Conservation (phyloP, 2,797 vertebrate genomes). For the Takifugu rubripes region DNA sequence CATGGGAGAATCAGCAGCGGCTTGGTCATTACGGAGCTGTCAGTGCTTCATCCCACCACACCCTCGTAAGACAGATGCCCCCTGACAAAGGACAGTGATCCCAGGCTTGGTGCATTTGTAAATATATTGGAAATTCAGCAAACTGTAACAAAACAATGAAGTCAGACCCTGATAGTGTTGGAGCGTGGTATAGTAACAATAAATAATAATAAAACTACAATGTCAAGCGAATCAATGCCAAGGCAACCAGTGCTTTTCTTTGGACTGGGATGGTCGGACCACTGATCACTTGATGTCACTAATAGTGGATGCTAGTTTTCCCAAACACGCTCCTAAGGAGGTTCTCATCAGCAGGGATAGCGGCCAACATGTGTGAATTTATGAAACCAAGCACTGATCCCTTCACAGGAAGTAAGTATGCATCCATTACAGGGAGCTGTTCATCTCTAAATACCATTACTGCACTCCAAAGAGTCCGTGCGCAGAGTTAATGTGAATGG, state of each 20-base stretch:
- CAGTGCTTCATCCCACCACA: conserved; percentile 16
- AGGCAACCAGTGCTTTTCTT: neutral
- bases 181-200: too few relatives aligned
- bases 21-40: conserved; percentile 25
- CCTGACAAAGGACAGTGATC: conserved; percentile 1
- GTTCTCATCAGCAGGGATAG: conserved; percentile 17
- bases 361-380: conserved; percentile 32
- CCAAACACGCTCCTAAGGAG: conserved; percentile 17
- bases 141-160: conserved; percentile 11
- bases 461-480: conserved; percentile 31
- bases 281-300: too few relatives aligned
- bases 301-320: neutral
- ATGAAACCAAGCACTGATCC: conserved; percentile 32
- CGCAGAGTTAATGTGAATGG: conserved; percentile 50
- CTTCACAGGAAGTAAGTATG: conserved; percentile 58
- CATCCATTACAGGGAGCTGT: conserved; percentile 46
- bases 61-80: conserved; percentile 21
- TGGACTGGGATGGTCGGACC: neutral
- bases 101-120: conserved; percentile 1
- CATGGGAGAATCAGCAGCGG: conserved; percentile 15
- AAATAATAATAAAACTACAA: neutral
- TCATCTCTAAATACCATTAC: conserved; percentile 40
- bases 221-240: neutral
- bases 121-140: conserved; percentile 2
- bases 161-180: too few relatives aligned